These are phyloP conservation scores for Arremon aurantiirostris DNA, from an alignment of 2,797 vertebrate genomes.

Conservation along the genomic window DNA sequence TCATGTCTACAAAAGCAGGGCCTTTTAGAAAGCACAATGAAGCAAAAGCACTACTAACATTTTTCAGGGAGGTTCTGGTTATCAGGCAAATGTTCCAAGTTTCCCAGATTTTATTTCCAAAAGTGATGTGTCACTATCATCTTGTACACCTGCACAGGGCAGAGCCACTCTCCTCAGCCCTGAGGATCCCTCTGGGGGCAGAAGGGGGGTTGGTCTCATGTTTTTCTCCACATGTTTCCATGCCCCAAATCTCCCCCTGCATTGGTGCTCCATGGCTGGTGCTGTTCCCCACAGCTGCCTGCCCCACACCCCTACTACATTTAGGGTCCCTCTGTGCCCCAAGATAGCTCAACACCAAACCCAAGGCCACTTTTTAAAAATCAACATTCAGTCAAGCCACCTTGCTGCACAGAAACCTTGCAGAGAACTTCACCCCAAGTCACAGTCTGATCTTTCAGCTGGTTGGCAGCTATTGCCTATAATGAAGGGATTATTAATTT, in stretches of 20 bases:
- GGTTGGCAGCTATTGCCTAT: constrained; percentile 74
- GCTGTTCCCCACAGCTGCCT: not conserved
- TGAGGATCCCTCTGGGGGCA: not conserved
- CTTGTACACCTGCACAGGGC: not conserved
- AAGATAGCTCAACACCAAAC: not conserved
- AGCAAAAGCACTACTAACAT: not conserved
- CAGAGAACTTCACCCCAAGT: constrained; percentile 29
- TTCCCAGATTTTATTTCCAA: not conserved
- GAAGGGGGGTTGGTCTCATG: fast-evolving
- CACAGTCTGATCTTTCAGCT: constrained; percentile 63
- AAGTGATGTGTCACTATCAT: not conserved
- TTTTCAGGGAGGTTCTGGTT: not conserved
- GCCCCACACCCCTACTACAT: not conserved
- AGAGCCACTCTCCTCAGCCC: not conserved
- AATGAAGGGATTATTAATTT: constrained; percentile 81
- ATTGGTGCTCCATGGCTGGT: not conserved
- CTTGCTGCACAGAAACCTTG: constrained; percentile 6
- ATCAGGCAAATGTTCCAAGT: not conserved
- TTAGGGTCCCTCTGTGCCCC: not conserved
- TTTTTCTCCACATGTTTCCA: not conserved
- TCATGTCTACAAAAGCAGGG: not conserved
- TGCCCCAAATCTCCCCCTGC: not conserved
- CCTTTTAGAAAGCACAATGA: not conserved
- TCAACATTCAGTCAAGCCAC: not conserved
- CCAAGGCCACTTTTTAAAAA: not conserved